Base-by-base conservation (phyloP, 1,140 invertebrate genomes). In the Asbolus verrucosus region DNA sequence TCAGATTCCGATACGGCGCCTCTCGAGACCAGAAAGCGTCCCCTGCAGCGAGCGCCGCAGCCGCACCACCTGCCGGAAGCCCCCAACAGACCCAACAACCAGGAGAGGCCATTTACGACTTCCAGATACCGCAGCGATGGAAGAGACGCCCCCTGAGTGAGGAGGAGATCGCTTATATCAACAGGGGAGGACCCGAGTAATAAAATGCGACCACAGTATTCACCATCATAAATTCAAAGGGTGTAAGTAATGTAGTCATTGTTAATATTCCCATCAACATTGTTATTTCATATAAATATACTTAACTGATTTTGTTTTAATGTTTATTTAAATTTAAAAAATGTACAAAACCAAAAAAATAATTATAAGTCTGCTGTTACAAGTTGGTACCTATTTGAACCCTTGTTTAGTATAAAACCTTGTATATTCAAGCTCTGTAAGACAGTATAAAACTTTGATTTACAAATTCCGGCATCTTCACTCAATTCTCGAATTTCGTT, bases 321-420 rank as follows among this genome's bases (percentile, higher is more conserved):
- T 24, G 41, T 63, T 38, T 39, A 41, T 63, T 63, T 39, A 63
- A n/a, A n/a, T n/a, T n/a, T n/a, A n/a, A n/a, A n/a, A n/a, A n/a
- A n/a, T n/a, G n/a, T n/a, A n/a, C n/a, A n/a, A n/a, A n/a, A n/a
- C n/a, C 21, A 54, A 54, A 54, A 54, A 39, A 33, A 63, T 54
- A 67, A 43, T 27, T 46, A 69, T 11, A 43, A 71, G 54, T 74
- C 70, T 19, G 59, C 54, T 27, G 59, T 72, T 18, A 79, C 81
- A 72, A 92, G 85, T 81, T 92, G 86, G 78, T 95, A 98, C 9
- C 89, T 84, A 80, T 92, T 89, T n/a, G 86, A 84, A 6, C 88
- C 90, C 83, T 94, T 94, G 77, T 95, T 91, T 68, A 97, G 83
- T 54, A 98, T 84, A 83, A 91, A 91, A 19, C 94, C 94, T 81